A percentile compares a stretch with the other conserved stretches of the same genome.
phyloP scores from a whole-genome alignment of 2,113 vertebrate genomes.

The Canis aureus region DNA sequence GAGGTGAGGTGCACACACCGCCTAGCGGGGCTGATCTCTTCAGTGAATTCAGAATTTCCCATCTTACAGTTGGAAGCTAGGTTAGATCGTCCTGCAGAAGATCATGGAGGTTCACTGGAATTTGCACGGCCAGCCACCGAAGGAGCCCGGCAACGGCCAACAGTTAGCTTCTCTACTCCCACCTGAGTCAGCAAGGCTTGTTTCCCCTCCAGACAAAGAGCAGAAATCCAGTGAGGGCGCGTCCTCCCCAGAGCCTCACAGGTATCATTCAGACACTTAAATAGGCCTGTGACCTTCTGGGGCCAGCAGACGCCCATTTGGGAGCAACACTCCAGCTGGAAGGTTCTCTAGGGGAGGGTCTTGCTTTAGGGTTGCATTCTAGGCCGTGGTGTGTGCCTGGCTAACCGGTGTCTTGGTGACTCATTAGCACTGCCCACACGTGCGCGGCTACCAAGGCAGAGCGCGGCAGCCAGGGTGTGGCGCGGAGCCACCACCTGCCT shows the following conservation, averaged over 20 bases:
- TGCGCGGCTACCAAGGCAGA: not conserved
- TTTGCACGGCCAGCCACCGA: not conserved
- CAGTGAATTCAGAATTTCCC: not conserved
- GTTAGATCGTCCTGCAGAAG: not conserved
- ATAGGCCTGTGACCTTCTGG: not conserved
- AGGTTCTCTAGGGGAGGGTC: not conserved
- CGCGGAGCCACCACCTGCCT: not conserved
- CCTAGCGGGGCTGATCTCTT: not conserved
- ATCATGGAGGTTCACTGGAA: not conserved
- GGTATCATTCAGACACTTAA: not conserved
- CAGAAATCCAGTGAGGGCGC: not conserved
- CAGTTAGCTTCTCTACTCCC: not conserved
- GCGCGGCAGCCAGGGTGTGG: not conserved
- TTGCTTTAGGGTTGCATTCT: not conserved
- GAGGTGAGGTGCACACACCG: not conserved
- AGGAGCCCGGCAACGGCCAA: not conserved
- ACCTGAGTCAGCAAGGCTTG: not conserved
- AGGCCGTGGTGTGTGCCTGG: not conserved
- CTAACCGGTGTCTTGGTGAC: not conserved
- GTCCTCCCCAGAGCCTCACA: not conserved
- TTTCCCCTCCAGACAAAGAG: conserved; percentile 42
- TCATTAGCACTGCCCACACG: not conserved
- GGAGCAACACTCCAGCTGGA: not conserved
- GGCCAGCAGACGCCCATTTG: not conserved
- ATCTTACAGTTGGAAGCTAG: not conserved